These are phyloP conservation scores for Xestia rhomboidea DNA, from an alignment of 2,888 invertebrate species.

Conservation along the genomic window DNA sequence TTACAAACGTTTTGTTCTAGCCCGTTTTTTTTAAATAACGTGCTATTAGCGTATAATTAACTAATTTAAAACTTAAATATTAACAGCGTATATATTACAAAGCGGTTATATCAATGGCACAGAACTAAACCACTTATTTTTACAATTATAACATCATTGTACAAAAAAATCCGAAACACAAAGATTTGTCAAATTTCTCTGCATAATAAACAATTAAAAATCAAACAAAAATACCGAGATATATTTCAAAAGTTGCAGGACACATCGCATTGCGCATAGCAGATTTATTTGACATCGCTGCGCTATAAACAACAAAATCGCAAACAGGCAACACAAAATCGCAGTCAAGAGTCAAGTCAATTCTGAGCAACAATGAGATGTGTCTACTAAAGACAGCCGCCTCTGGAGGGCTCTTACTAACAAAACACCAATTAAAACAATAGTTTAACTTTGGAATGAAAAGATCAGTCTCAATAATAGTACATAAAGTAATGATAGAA, in stretches of 20 bases:
- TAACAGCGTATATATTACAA: constrained; percentile 46
- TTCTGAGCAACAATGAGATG: constrained; percentile 64
- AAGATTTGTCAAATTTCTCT: constrained; percentile 20
- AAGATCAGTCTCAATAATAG: constrained; percentile 62
- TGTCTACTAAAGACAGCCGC: constrained; percentile 46
- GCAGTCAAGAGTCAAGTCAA: constrained; percentile 56
- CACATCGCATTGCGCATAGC: constrained; percentile 68
- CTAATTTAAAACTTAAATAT: constrained; percentile 23
- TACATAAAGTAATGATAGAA: constrained; percentile 7
- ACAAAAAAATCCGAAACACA: constrained; percentile 26
- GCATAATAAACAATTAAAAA: constrained; percentile 27
- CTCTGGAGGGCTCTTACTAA: constrained; percentile 36
- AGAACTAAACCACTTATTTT: constrained; percentile 27
- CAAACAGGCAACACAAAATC: constrained; percentile 57
- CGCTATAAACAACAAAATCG: constrained; percentile 53
- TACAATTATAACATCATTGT: constrained; percentile 31
- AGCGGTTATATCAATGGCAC: constrained; percentile 57
- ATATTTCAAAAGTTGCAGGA: constrained; percentile 42
- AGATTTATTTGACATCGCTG: constrained; percentile 61
- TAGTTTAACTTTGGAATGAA: constrained; percentile 66
- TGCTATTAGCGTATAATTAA: neutral
- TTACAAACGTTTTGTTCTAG: neutral
- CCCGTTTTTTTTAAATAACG: neutral
- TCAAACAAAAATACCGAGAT: constrained; percentile 32
- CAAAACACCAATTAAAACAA: constrained; percentile 64